Base-by-base conservation (phyloP, 2,888 invertebrate genomes). In the Agrochola lychnidis region DNA sequence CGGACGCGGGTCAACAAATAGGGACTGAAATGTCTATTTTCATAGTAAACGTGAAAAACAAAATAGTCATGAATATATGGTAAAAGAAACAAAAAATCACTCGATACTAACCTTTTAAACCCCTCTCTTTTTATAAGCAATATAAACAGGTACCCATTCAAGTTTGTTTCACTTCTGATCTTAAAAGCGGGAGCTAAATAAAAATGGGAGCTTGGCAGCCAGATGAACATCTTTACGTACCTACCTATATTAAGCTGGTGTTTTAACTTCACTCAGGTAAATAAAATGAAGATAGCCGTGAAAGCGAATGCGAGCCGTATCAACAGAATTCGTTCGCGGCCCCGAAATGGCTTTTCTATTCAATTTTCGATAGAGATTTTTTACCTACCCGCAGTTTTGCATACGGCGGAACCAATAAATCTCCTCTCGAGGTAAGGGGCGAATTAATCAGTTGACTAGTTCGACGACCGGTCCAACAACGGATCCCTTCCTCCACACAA, bases 311-410 rank as follows among this genome's bases (percentile, higher is more conserved):
- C 89, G 91, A 91, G 91, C 89, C 91, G 91, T 93, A 94, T 94
- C 94, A 94, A 94, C 94, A 93, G 93, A 90, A 94, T 94, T 93
- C 94, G 93, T 91, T 93, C 92, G 90, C 89, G 90, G 90, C 94
- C 92, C 93, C 91, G 94, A 95, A 96, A 96, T 96, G 95, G 95
- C 93, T 96, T 96, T 96, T 95, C 96, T 96, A 96, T 96, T 96
- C 96, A 96, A 96, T 96, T 96, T 96, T 96, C 96, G 94, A 96
- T 96, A 95, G 95, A 96, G 95, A 96, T 96, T 96, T 96, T 96
- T 96, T 96, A 95, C 95, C 94, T 93, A 93, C 94, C 95, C 95
- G 94, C 96, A 96, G 96, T 96, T 96, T 96, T 96, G 96, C 96
- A 96, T 96, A 95, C 96, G 92, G 95, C 93, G 95, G 94, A 95